phyloP scores from a whole-genome alignment of 2,888 invertebrate genomes.

The Orgyia antiqua region DNA sequence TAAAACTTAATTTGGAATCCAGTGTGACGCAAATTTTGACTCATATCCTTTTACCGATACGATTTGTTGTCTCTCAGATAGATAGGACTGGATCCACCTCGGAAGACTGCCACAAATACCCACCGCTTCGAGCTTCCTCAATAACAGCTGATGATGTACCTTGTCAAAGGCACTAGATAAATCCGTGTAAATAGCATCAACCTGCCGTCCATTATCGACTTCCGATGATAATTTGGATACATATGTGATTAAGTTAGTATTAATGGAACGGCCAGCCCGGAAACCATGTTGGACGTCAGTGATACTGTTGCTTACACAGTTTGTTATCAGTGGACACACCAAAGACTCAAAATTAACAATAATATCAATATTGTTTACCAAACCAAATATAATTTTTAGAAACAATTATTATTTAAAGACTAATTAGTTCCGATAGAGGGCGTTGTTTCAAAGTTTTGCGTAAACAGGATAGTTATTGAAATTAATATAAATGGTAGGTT shows the following conservation, averaged over 20 bases:
- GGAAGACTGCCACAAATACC: not conserved
- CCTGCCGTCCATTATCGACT: not conserved
- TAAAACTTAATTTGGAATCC: too few species aligned
- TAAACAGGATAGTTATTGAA: conserved; percentile 7
- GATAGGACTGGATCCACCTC: not conserved
- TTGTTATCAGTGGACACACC: too few species aligned
- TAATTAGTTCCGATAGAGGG: conserved; percentile 13
- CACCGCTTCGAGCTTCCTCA: not conserved
- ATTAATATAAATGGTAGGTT: conserved; percentile 10
- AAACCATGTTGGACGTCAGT: conserved; percentile 5
- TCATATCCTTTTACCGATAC: too few species aligned
- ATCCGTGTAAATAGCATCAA: not conserved
- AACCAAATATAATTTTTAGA: too few species aligned
- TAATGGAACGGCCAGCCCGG: not conserved
- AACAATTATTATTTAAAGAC: too few species aligned
- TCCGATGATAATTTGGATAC: not conserved
- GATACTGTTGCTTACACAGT: too few species aligned
- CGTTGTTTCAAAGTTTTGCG: conserved; percentile 6
- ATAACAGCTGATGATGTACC: not conserved
- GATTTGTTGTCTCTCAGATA: not conserved
- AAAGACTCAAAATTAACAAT: too few species aligned
- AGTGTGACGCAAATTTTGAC: too few species aligned
- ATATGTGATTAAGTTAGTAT: not conserved
- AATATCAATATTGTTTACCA: too few species aligned
- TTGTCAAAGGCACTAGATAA: not conserved